Base-by-base conservation (phyloP, 2,113 vertebrate species). In the Megaptera novaeangliae region DNA sequence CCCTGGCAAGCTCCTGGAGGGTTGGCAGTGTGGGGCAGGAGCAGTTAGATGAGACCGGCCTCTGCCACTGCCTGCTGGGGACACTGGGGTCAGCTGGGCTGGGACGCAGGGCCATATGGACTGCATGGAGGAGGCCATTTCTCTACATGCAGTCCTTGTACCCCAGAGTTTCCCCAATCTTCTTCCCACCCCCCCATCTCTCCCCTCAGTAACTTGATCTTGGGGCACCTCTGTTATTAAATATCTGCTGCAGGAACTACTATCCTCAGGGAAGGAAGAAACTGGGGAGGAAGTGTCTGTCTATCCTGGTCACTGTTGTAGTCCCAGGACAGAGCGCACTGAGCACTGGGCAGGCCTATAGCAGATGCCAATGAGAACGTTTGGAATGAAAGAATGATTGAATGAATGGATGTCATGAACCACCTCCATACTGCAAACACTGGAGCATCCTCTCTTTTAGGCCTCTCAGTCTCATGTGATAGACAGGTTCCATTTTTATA, bases 21-120 rank as follows among this genome's bases (percentile, higher is more conserved):
- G 82, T 15, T 12, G 0, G 64, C 8, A 3, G 14, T 0, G 15
- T 15, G 17, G 15, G 25, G 6, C 29, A 1, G 36, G 52, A 1
- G 25, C 39, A 9, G 12, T 21, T 61, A 41, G 29, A 59, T 8
- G 52, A 80, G 52, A 66, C 15, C 0, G 0, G 34, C 36, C 34
- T 64, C 85, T 52, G 17, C 23, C 41, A 2, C 25, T 17, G n/a
- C 39, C 14, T 18, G 20, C 8, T 4, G 14, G 44, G 66, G 41
- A 3, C 55, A 5, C 66, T 36, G n/a, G 6, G 6, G 34, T 63
- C 0, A 2, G 55, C 41, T 52, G 41, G 23, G 29, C 71, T 72
- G 66, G 31, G 49, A 23, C 0, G 0, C 21, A 10, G 36, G 36
- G 20, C 21, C 31, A n/a, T 7, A 23, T 2, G 23, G n/a, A 25